Evolutionary conservation across 2,888 invertebrate species (phyloP), one percentile per base, ranked within the genome.

Genomic region (Drosophila maculinotata): DNA sequence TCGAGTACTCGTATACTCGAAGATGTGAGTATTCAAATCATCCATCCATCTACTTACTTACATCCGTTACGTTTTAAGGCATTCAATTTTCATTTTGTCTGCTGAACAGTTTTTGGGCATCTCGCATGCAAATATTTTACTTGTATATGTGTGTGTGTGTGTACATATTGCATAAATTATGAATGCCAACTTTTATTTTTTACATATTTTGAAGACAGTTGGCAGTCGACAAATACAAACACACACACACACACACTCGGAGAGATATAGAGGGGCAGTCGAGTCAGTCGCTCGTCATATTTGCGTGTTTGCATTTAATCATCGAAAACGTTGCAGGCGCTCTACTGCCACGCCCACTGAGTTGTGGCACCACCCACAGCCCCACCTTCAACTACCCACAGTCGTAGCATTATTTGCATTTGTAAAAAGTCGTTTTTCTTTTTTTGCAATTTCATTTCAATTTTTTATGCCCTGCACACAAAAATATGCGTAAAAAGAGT

Each of bases 261-360:
- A 45, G 28, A 36, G 48, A 42, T 45, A 41, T 17, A 38, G 57
- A 44, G 60, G 51, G 44, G 53, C 47, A 26, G 76, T 48, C 73
- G 68, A 51, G 66, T 65, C 69, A 51, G 75, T 75, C 65, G 75
- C 66, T 79, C 82, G 75, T 81, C 82, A 85, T 86, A 83, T 86
- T 86, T 86, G 84, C 83, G 84, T 83, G 83, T 83, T 83, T 79
- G 87, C 83, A 85, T 87, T 83, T 87, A 87, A 87, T 87, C 87
- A 87, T 84, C 80, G 87, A 88, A 87, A 87, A 75, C 75, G 78
- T 79, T 82, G 81, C 85, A 84, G 64, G 66, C 62, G 60, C 54
- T 42, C 12, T 56, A 39, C 56, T 53, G 66, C 49, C 67, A 72
- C 69, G 60, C 69, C 70, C 72, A 44, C 56, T 7, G 17, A n/a